These are phyloP conservation scores for Oedothorax gibbosus DNA, from an alignment of 1,140 invertebrate genomes.

Conservation along the genomic window DNA sequence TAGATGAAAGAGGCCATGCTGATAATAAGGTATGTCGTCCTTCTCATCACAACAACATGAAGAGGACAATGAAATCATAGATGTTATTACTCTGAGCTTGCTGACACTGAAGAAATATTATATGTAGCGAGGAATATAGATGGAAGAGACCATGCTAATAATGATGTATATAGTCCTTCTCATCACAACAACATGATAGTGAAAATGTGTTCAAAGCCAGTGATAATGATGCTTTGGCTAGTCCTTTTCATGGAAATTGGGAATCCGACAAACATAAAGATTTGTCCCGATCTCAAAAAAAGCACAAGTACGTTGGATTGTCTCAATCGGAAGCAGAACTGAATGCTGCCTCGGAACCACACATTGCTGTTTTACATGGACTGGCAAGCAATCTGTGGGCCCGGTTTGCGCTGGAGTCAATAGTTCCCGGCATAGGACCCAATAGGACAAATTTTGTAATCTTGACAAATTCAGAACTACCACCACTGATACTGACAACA, in stretches of 20 bases:
- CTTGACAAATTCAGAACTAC: not conserved
- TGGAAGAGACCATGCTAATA: too few relatives aligned
- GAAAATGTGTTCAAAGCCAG: too few relatives aligned
- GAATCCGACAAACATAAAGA: slow-evolving; percentile 10
- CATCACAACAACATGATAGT: too few relatives aligned
- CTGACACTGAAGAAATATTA: too few relatives aligned
- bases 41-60: too few relatives aligned
- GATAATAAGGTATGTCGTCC: too few relatives aligned
- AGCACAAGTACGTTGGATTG: not conserved
- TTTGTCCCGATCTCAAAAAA: not conserved
- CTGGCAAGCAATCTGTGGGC: not conserved
- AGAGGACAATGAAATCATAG: too few relatives aligned
- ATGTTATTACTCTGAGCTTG: too few relatives aligned
- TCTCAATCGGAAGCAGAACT: slow-evolving; percentile 8
- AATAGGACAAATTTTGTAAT: not conserved
- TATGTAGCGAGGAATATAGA: too few relatives aligned
- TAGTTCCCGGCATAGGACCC: not conserved
- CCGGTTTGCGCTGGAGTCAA: not conserved
- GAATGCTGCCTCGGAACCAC: not conserved
- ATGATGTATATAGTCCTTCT: too few relatives aligned
- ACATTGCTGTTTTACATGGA: not conserved
- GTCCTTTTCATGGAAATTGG: slow-evolving; percentile 7
- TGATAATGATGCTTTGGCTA: not conserved
- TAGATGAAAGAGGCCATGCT: too few relatives aligned
- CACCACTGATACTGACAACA: too few relatives aligned